Evolutionary conservation across 2,888 invertebrate species (phyloP).

Genomic region (Idaea dimidiata): DNA sequence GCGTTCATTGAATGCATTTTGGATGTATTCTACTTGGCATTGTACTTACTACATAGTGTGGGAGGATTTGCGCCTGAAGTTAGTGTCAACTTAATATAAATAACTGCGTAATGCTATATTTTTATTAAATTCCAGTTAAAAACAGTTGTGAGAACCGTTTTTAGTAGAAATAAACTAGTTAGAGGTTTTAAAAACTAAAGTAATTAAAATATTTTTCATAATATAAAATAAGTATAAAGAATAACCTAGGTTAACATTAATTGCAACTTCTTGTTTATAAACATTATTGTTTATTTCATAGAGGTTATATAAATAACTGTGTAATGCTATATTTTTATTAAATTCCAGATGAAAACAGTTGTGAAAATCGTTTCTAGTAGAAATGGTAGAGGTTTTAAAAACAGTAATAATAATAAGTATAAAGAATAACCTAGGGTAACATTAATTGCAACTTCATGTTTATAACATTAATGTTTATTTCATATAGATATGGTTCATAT

Average conservation of each 20-base stretch:
- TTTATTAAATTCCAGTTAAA: neutral
- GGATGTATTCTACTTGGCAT: neutral
- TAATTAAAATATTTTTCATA: neutral
- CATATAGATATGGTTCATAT: no score
- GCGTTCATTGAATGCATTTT: neutral
- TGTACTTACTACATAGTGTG: constrained; percentile 2
- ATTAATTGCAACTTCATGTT: neutral
- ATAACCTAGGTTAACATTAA: neutral
- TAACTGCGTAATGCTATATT: neutral
- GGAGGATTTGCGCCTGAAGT: neutral
- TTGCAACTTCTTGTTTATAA: neutral
- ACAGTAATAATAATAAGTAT: neutral
- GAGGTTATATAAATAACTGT: neutral
- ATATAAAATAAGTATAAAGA: neutral
- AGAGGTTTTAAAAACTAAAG: neutral
- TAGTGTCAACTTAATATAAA: neutral
- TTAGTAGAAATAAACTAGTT: neutral
- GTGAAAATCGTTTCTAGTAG: neutral
- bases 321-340: neutral
- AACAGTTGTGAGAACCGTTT: neutral
- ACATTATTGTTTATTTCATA: no score
- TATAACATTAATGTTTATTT: neutral
- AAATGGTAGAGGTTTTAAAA: neutral
- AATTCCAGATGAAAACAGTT: neutral
- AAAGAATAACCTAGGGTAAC: neutral